These are phyloP conservation scores for Labia minor DNA, from an alignment of 2,888 invertebrate species.

Conservation along the genomic window DNA sequence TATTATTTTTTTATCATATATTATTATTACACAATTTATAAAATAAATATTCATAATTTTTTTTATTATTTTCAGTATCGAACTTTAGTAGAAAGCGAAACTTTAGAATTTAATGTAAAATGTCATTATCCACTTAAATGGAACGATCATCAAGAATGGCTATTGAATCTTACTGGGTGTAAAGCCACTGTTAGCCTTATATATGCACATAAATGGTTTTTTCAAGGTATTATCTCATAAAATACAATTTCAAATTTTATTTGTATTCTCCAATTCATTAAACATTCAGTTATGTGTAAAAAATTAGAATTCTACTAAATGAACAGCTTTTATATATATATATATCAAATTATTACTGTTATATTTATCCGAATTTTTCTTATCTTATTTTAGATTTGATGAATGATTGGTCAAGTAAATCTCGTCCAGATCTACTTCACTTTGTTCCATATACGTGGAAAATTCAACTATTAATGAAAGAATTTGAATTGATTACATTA, in stretches of 20 bases:
- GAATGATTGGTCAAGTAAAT: constrained; percentile 93
- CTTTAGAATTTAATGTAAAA: constrained; percentile 78
- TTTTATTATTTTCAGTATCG: constrained; percentile 48
- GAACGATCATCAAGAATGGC: constrained; percentile 97
- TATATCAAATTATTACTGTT: too few relatives aligned
- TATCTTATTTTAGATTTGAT: constrained; percentile 62
- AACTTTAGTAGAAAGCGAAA: constrained; percentile 87
- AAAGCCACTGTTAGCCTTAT: constrained; percentile 88
- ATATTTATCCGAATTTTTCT: neutral
- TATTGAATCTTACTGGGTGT: constrained; percentile 79
- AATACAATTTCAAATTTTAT: neutral
- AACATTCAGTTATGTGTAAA: too few relatives aligned
- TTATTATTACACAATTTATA: too few relatives aligned
- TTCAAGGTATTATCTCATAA: constrained; percentile 48
- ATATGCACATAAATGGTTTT: constrained; percentile 91
- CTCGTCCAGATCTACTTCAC: constrained; percentile 80
- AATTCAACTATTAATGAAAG: constrained; percentile 79
- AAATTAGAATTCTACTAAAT: constrained; percentile 13
- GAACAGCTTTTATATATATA: constrained; percentile 3
- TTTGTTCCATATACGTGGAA: constrained; percentile 97
- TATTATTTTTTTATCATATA: too few relatives aligned
- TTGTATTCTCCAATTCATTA: too few relatives aligned
- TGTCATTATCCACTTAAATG: constrained; percentile 86
- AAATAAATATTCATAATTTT: too few relatives aligned
- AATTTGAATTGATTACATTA: constrained; percentile 86